Evolutionary conservation across 2,113 vertebrate genomes (phyloP), one percentile per base, ranked within the genome.

Genomic region (Holacanthus passer): DNA sequence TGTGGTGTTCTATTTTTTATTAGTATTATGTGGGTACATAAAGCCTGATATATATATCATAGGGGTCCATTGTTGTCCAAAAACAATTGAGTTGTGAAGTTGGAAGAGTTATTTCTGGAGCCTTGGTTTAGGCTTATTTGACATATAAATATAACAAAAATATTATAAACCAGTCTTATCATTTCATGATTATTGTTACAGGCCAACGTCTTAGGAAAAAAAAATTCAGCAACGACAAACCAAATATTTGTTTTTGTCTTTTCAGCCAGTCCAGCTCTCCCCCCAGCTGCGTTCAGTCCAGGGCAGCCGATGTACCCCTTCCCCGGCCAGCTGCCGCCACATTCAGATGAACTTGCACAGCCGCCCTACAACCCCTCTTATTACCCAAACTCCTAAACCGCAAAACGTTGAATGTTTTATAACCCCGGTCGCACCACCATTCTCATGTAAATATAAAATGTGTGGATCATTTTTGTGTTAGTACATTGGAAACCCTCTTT

Each of bases 311-410:
- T 82, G 80, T 0, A n/a, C 20, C 12, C 45, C 10, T 4, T 60
- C 6, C 27, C 50, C 0, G 17, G 14, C 5, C 35, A 52, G 16
- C 12, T 14, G 4, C 31, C 66, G 7, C 29, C 52, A 0, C 4
- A 53, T 41, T 50, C n/a, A 32, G 77, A 73, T 1, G 59, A 79
- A 2, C 0, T 32, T 13, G 6, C 3, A 17, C 83, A 83, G 19
- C 75, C 35, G 19, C 79, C 88, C 24, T 89, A 77, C 77, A 90
- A 92, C 82, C 92, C 91, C 0, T 16, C 70, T 3, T 89, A 89
- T 70, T 5, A 0, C 1, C 39, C 29, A 37, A 29, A 65, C 0
- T 8, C 12, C 8, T 82, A 41, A 64, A 58, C 32, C 1, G 8
- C 22, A 39, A 2, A 52, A 16, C 2, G 10, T 7, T 52, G 0